Conservation (phyloP, 2,797 vertebrate genomes). For the Coracias cyanogaster region DNA sequence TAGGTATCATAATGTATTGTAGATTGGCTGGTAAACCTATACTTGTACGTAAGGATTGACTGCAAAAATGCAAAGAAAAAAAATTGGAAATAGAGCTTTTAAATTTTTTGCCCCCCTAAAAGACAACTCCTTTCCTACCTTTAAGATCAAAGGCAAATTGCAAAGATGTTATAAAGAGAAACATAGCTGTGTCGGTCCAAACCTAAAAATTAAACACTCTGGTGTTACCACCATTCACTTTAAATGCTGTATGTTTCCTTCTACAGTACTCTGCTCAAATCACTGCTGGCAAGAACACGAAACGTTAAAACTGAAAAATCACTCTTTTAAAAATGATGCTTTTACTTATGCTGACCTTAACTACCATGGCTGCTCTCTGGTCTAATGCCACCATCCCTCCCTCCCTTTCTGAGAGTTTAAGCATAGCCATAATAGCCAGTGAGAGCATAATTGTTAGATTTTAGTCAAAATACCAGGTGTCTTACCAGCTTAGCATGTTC, state of each 20-base stretch:
- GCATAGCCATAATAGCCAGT: neutral
- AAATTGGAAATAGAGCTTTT: neutral
- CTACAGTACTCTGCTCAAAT: neutral
- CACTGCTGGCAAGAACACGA: neutral
- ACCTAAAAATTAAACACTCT: neutral
- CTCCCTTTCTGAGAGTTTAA: neutral
- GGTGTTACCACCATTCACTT: neutral
- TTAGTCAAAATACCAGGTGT: neutral
- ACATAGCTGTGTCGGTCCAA: neutral
- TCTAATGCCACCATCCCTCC: neutral
- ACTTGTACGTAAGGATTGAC: neutral
- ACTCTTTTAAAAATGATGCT: neutral
- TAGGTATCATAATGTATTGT: neutral
- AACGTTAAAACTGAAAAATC: neutral
- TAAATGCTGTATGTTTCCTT: neutral
- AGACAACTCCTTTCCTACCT: neutral
- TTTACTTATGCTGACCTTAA: neutral
- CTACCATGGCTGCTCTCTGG: neutral
- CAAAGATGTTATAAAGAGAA: neutral
- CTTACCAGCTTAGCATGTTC: neutral
- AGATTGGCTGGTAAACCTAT: neutral
- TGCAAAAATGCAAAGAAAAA: neutral
- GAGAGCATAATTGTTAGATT: neutral
- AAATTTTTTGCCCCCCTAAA: neutral
- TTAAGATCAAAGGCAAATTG: neutral